phyloP scores from a whole-genome alignment of 2,113 vertebrate species.

The Chionomys nivalis region DNA sequence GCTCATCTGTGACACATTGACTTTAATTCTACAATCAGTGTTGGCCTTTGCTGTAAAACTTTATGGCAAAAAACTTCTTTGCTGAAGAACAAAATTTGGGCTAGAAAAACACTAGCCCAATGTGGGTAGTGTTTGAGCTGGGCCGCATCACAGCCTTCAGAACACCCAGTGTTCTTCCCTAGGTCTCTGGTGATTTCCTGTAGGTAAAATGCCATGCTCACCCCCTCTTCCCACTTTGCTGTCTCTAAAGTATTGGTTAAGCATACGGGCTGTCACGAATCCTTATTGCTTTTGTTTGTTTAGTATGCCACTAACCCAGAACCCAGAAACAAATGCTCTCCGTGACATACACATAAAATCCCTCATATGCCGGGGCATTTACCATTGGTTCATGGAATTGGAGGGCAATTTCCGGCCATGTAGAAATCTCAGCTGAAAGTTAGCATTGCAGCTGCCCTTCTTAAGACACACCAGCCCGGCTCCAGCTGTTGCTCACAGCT shows the following conservation, averaged over 20 bases:
- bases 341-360: background rate
- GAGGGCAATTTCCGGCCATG: background rate
- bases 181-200: background rate
- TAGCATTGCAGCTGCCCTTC: background rate
- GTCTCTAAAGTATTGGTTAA: background rate
- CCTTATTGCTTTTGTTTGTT: background rate
- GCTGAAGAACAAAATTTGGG: background rate
- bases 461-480: background rate
- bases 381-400: background rate
- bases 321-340: background rate
- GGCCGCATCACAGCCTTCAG: background rate
- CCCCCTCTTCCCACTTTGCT: background rate
- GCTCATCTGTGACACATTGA: background rate
- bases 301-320: background rate
- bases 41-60: background rate
- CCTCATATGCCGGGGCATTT: background rate
- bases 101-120: background rate
- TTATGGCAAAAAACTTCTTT: background rate
- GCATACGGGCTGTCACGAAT: background rate
- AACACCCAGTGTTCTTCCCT: background rate
- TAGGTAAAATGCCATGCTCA: background rate
- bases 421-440: background rate
- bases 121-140: background rate
- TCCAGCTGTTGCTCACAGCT: background rate
- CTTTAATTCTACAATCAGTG: background rate